Evolutionary conservation across 2,888 invertebrate genomes (phyloP).

Genomic region (Synergus gifuensis): DNA sequence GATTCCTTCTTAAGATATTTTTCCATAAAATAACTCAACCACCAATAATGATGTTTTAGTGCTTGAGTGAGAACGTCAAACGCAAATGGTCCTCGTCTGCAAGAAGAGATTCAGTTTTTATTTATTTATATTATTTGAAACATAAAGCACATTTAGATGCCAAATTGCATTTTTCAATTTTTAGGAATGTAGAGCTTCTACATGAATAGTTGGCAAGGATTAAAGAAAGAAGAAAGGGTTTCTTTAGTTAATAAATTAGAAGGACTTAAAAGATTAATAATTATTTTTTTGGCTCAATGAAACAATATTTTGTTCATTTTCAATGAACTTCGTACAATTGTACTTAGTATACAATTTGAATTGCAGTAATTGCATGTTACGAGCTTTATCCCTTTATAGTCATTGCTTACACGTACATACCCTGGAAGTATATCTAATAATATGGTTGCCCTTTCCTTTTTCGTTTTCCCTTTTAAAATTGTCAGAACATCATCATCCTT

Average conservation of each 20-base stretch:
- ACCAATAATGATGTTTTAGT: slow-evolving; percentile 80
- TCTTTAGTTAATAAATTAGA: background rate
- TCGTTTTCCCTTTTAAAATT: slow-evolving; percentile 60
- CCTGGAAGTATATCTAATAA: slow-evolving; percentile 70
- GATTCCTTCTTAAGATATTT: slow-evolving; percentile 58
- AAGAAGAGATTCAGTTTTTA: slow-evolving; percentile 44
- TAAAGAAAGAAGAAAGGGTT: background rate
- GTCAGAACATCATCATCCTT: slow-evolving; percentile 62
- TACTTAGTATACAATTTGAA: background rate
- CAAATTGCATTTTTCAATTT: no score
- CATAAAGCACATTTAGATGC: no score
- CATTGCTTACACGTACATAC: slow-evolving; percentile 56
- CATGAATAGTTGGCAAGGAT: background rate
- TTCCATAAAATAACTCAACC: slow-evolving; percentile 80
- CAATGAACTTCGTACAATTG: background rate
- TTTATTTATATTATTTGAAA: background rate
- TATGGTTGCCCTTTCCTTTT: slow-evolving; percentile 61
- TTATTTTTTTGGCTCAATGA: no score
- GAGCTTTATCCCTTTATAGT: background rate
- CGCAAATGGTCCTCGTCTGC: slow-evolving; percentile 72
- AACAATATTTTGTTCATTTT: background rate
- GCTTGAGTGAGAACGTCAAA: slow-evolving; percentile 81
- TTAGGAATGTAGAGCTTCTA: background rate
- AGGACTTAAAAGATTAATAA: no score
- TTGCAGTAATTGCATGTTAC: background rate